Percentiles rank a stretch among this genome's conserved stretches.
Evolutionary conservation across 2,888 invertebrate species (phyloP).

Genomic region (Imbricaverruca yamaguchii): DNA sequence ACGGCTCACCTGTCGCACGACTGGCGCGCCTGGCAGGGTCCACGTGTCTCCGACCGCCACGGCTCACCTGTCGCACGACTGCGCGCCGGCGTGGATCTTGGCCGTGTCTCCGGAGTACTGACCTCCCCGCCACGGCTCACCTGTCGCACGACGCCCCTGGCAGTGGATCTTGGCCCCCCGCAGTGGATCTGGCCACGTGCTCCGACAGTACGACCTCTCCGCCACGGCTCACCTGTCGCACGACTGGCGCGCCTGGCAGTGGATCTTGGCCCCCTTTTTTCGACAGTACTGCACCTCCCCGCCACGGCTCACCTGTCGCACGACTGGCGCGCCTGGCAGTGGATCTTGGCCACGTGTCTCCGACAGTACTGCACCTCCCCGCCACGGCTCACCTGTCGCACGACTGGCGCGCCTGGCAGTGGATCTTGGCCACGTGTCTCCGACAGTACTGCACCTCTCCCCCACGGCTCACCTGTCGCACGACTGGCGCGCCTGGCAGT

Average conservation of each 20-base stretch:
- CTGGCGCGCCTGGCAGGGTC: neutral
- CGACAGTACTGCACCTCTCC: conserved; percentile 54
- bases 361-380: conserved; percentile 79
- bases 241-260: neutral
- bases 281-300: conserved; percentile 54
- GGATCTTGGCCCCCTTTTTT: conserved; percentile 40
- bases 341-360: conserved; percentile 40
- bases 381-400: too few species aligned
- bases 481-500: neutral
- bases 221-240: neutral
- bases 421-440: conserved; percentile 40
- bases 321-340: neutral
- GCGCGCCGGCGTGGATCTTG: neutral
- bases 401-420: conserved; percentile 42
- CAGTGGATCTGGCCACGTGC: conserved; percentile 40
- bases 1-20: neutral
- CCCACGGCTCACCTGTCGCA: neutral
- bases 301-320: conserved; percentile 6
- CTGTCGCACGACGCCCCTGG: conserved; percentile 11
- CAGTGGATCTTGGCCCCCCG: neutral
- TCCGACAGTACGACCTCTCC: conserved; percentile 56
- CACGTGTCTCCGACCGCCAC: conserved; percentile 46
- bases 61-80: conserved; percentile 15
- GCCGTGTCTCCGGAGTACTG: conserved; percentile 45
- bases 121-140: neutral